phyloP scores from a whole-genome alignment of 2,113 vertebrate genomes.

The Brevimyrus niger region DNA sequence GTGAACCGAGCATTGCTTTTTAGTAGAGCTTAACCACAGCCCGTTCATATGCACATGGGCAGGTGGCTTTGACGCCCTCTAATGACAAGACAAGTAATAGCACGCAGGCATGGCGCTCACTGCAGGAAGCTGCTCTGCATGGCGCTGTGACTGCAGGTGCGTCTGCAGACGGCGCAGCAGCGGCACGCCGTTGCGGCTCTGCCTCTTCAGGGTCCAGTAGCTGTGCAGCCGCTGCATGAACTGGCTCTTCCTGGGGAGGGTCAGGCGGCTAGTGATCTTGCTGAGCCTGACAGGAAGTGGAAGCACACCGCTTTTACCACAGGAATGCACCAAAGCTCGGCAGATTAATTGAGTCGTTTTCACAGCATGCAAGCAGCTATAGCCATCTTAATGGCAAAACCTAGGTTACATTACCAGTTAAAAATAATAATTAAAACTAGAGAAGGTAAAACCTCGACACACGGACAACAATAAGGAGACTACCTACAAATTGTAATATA shows the following conservation, averaged over 20 bases:
- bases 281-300: conserved; percentile 67
- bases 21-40: background rate
- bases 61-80: background rate
- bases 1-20: background rate
- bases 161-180: conserved; percentile 91
- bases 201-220: conserved; percentile 97
- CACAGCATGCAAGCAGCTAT: background rate
- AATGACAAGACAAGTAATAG: background rate
- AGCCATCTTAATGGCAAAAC: background rate
- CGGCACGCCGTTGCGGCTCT: conserved; percentile 92
- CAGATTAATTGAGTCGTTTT: background rate
- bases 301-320: background rate
- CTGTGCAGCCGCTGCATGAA: conserved; percentile 98
- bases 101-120: background rate
- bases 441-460: background rate
- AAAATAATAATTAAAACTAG: background rate
- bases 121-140: conserved; percentile 70
- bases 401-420: background rate
- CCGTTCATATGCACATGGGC: background rate
- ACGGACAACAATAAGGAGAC: background rate
- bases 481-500: background rate
- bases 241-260: conserved; percentile 94
- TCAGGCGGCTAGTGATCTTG: conserved; percentile 92
- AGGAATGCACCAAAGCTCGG: background rate
- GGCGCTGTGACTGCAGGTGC: conserved; percentile 91